These are phyloP conservation scores for Camponotus fellah DNA, from an alignment of 2,888 invertebrate species.

Conservation along the genomic window DNA sequence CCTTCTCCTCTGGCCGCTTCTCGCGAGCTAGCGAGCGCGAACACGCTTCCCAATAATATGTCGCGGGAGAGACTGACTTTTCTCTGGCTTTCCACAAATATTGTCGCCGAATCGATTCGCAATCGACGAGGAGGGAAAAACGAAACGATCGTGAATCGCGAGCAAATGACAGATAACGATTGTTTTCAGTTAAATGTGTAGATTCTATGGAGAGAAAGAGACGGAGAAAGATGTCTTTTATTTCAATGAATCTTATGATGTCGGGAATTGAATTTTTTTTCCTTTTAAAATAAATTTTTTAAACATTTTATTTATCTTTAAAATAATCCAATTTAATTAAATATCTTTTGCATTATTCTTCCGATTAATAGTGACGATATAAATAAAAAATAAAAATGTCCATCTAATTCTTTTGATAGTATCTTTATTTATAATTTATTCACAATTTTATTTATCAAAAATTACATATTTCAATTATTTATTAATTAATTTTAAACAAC, in stretches of 20 bases:
- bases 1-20: conserved; percentile 34
- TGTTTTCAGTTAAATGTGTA: not conserved
- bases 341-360: not conserved
- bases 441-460: conserved; percentile 3
- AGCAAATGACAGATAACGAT: not conserved
- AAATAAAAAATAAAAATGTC: not conserved
- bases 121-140: not conserved
- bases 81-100: conserved; percentile 16
- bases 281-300: not conserved
- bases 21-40: conserved; percentile 69
- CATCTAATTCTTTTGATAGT: too few species aligned
- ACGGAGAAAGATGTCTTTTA: too few species aligned
- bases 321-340: not conserved
- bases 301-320: not conserved
- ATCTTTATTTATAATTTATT: too few species aligned
- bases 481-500: not conserved
- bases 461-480: not conserved
- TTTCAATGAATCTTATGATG: not conserved
- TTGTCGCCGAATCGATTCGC: conserved; percentile 1
- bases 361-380: not conserved
- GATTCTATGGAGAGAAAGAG: not conserved
- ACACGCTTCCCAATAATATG: conserved; percentile 54
- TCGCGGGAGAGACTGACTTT: conserved; percentile 18
- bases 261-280: not conserved
- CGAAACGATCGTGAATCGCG: not conserved